A percentile compares a stretch with the other conserved stretches of the same genome.
phyloP scores from a whole-genome alignment of 2,113 vertebrate species.

The Cettia cetti region DNA sequence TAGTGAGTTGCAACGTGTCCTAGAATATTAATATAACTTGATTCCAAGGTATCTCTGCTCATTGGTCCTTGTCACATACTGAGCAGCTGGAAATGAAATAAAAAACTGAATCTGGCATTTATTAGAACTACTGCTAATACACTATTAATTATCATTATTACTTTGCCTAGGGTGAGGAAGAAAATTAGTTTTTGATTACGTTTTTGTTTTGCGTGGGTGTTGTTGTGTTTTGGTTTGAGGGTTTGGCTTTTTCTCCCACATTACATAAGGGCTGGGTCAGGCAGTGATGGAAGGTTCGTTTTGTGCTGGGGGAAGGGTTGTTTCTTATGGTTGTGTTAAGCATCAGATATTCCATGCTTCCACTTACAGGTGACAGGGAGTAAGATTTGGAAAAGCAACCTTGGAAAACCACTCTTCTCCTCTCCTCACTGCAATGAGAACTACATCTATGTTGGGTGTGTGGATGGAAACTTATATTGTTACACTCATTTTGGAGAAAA shows the following conservation, averaged over 20 bases:
- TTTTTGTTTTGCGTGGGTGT: neutral
- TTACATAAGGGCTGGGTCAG: neutral
- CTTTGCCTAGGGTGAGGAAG: neutral
- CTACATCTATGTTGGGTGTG: conserved; percentile 82
- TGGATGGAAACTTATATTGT: conserved; percentile 85
- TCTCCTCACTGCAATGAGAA: conserved; percentile 79
- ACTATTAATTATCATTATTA: neutral
- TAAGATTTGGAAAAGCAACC: conserved; percentile 78
- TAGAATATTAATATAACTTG: neutral
- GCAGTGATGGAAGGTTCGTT: neutral
- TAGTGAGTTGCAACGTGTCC: neutral
- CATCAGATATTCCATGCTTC: neutral
- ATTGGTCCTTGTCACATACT: neutral
- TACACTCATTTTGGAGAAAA: conserved; percentile 80
- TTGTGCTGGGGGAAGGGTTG: neutral
- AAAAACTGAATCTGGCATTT: neutral
- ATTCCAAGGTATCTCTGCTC: neutral
- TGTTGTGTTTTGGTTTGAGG: neutral
- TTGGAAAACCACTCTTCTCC: conserved; percentile 88
- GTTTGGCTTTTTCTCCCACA: neutral
- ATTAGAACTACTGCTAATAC: neutral
- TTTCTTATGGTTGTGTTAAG: neutral
- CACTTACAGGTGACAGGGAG: conserved; percentile 75
- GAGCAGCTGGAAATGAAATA: neutral
- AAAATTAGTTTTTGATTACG: neutral